A percentile compares a stretch with the other conserved stretches of the same genome.
phyloP scores from a whole-genome alignment of 1,140 invertebrate genomes.

The Pinna nobilis region DNA sequence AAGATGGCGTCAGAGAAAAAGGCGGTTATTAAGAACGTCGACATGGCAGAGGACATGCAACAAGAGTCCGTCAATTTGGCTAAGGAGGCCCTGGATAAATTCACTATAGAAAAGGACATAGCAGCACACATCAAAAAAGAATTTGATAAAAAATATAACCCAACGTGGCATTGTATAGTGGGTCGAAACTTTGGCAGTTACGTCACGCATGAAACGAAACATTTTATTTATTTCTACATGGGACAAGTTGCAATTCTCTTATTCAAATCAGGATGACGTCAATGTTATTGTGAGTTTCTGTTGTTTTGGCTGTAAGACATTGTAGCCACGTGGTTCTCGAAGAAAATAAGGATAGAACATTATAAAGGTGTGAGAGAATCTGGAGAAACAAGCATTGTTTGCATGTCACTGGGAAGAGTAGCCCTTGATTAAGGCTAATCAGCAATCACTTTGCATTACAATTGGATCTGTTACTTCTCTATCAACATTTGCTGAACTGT shows the following conservation, averaged over 20 bases:
- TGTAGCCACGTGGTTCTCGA: too few relatives aligned
- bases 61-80: conserved; percentile 99
- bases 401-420: too few relatives aligned
- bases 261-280: conserved; percentile 61
- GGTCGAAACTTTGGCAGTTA: conserved; percentile 97
- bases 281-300: too few relatives aligned
- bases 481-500: too few relatives aligned
- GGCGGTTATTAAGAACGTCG: conserved; percentile 99
- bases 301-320: too few relatives aligned
- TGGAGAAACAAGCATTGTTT: too few relatives aligned
- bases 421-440: too few relatives aligned
- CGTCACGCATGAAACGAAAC: conserved; percentile 96
- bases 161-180: conserved; percentile 97
- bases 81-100: conserved; percentile 98
- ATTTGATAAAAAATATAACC: conserved; percentile 99
- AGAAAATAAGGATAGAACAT: too few relatives aligned
- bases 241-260: conserved; percentile 62
- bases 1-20: conserved; percentile 98
- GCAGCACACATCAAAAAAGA: conserved; percentile 99
- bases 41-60: conserved; percentile 99
- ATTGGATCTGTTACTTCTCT: too few relatives aligned
- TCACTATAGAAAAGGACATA: conserved; percentile 99
- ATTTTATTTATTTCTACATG: conserved; percentile 88
- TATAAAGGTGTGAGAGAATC: too few relatives aligned
- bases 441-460: too few relatives aligned